These are phyloP conservation scores for Cromileptes altivelis DNA, from an alignment of 2,113 vertebrate species.

Conservation along the genomic window DNA sequence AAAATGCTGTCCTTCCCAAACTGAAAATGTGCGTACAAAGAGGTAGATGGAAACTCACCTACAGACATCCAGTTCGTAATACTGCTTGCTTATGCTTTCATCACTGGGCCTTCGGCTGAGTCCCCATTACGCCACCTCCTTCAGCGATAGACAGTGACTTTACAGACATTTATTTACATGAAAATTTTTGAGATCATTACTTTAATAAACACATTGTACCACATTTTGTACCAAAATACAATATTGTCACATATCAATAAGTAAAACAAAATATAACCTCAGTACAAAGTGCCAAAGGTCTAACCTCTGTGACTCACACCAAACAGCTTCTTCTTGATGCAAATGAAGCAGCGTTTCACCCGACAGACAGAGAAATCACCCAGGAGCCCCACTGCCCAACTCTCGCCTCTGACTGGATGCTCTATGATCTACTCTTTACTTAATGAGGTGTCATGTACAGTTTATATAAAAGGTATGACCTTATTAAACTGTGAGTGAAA, in stretches of 20 bases:
- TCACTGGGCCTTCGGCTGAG: too few relatives aligned
- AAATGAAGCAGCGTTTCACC: constrained; percentile 37
- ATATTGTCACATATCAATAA: not conserved
- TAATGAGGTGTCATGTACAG: constrained; percentile 84
- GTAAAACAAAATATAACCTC: not conserved
- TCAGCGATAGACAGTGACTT: too few relatives aligned
- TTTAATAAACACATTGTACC: not conserved
- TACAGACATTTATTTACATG: too few relatives aligned
- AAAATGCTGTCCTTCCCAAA: too few relatives aligned
- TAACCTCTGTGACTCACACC: not conserved
- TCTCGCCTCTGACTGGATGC: constrained; percentile 43
- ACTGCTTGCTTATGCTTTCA: too few relatives aligned
- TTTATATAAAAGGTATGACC: constrained; percentile 82
- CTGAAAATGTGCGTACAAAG: too few relatives aligned
- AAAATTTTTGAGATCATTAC: too few relatives aligned
- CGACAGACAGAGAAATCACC: constrained; percentile 41
- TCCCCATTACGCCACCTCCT: too few relatives aligned
- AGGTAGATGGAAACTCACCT: too few relatives aligned
- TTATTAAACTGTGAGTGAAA: constrained; percentile 79
- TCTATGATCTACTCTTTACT: constrained; percentile 57
- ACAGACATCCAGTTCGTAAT: too few relatives aligned
- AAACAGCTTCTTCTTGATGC: constrained; percentile 18
- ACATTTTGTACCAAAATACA: not conserved
- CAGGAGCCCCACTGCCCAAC: constrained; percentile 24
- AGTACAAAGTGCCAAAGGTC: constrained; percentile 3